Evolutionary conservation across 1,140 invertebrate genomes (phyloP), one percentile per base, ranked within the genome.

Genomic region (Neelides sp.): DNA sequence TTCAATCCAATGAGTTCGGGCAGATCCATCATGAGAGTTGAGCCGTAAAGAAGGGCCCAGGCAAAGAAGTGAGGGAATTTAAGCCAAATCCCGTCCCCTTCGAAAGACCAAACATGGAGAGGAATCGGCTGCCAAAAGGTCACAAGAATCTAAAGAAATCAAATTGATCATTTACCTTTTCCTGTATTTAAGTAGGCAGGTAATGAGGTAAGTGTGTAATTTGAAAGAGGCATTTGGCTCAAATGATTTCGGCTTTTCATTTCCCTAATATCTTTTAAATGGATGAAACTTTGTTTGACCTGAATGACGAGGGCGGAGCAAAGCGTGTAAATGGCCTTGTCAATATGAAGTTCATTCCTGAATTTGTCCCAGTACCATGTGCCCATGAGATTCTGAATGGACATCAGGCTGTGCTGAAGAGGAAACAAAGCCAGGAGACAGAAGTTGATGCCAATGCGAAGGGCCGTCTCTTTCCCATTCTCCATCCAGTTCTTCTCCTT

Each of bases 1-100:
- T 52, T 54, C 8, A 60, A 13, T 23, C 58, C 58, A 46, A 54
- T 40, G 10, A 60, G 37, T 17, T 56, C 51, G 13, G 58, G 58
- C 4, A 60, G 40, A 36, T 60, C 58, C 2, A 56, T 20, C 54
- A 60, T 60, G 3, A 57, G 5, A 15, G 24, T 52, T 8, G 54
- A 51, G 0, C 58, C 58, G 30, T 56, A 60, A n/a, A 57, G 23
- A 2, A 30, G 40, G 2, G 37, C 32, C 58, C 58, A 60, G 17
- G 58, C 35, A 7, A 60, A 0, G n/a, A 48, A 20, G 24, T 60
- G 54, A 8, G 44, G 4, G 1, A 27, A 34, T 19, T 22, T 48
- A 37, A 20, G 43, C 34, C 8, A 24, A n/a, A 20, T 22, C 19
- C 4, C 4, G 23, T 47, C 19, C 15, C 19, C 3, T 12, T 42